Percentiles rank a stretch among this genome's conserved stretches.
phyloP scores from a whole-genome alignment of 2,113 vertebrate species.

The Cebidichthys violaceus region DNA sequence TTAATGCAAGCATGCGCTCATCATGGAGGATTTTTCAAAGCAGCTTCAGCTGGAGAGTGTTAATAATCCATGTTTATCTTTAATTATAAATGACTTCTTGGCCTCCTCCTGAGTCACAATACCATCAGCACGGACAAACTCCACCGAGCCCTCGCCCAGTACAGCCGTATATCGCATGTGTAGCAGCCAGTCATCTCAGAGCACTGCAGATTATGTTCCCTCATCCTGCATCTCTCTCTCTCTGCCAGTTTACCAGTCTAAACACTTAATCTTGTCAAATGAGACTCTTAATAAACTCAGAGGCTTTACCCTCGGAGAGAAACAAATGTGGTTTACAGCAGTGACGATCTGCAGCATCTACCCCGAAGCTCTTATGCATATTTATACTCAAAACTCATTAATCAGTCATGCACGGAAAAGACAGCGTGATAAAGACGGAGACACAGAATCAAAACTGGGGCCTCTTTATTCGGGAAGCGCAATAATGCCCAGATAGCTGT shows the following conservation, averaged over 20 bases:
- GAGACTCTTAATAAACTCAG: constrained; percentile 56
- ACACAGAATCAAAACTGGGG: constrained; percentile 15
- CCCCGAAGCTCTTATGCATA: constrained; percentile 67
- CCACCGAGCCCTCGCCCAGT: constrained; percentile 1
- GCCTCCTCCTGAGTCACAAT: constrained; percentile 34
- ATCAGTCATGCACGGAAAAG: constrained; percentile 45
- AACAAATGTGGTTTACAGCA: constrained; percentile 59
- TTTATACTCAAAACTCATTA: constrained; percentile 63
- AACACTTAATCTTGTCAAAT: constrained; percentile 70
- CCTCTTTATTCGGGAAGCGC: constrained; percentile 13
- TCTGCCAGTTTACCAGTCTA: constrained; percentile 43
- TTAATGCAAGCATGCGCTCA: not conserved
- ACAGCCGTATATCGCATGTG: not conserved
- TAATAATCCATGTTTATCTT: constrained; percentile 55
- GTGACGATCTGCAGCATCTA: constrained; percentile 54
- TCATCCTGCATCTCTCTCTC: constrained; percentile 35
- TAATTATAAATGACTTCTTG: constrained; percentile 52
- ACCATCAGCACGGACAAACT: constrained; percentile 39
- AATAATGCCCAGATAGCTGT: constrained; percentile 16
- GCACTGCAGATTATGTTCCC: constrained; percentile 27
- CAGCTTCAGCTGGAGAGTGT: constrained; percentile 29
- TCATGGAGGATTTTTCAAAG: constrained; percentile 41
- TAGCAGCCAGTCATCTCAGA: constrained; percentile 25
- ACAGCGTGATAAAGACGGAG: constrained; percentile 32
- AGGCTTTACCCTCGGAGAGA: constrained; percentile 48